Conservation (phyloP, 1,140 invertebrate species). For the Homarus americanus region DNA sequence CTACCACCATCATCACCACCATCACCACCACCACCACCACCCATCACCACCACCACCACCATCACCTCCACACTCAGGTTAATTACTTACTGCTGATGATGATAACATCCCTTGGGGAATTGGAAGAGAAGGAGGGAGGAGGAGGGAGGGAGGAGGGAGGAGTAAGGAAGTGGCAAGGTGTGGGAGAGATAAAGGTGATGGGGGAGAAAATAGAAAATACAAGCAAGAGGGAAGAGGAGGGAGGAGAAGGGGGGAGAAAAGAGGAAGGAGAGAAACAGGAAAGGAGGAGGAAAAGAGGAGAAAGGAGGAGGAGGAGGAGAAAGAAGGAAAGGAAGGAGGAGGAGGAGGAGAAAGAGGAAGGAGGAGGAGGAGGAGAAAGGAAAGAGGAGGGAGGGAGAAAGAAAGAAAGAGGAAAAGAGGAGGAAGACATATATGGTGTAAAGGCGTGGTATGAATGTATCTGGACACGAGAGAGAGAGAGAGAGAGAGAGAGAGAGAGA, state of each 20-base stretch:
- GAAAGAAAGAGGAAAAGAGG: conserved; percentile 10
- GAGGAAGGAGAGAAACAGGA: too few species aligned
- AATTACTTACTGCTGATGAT: too few species aligned
- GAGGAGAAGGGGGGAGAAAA: not conserved
- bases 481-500: conserved; percentile 10
- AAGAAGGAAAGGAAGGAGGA: not conserved
- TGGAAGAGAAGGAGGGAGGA: too few species aligned
- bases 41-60: too few species aligned
- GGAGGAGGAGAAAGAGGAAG: not conserved
- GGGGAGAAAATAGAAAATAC: too few species aligned
- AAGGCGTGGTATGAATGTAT: not conserved
- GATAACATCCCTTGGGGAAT: too few species aligned
- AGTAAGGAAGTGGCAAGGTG: too few species aligned
- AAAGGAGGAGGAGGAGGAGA: not conserved
- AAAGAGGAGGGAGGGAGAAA: conserved; percentile 12
- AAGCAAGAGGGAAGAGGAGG: not conserved
- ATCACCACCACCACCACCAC: too few species aligned
- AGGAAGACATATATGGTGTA: conserved; percentile 4
- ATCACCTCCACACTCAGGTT: too few species aligned
- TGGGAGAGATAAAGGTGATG: too few species aligned
- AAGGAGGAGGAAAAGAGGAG: not conserved
- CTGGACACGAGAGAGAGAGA: too few species aligned
- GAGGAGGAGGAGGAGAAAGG: not conserved
- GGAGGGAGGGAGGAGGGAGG: not conserved
- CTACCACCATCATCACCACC: too few species aligned